phyloP scores from a whole-genome alignment of 2,797 vertebrate species.

The Amblyopsis hoosieri region DNA sequence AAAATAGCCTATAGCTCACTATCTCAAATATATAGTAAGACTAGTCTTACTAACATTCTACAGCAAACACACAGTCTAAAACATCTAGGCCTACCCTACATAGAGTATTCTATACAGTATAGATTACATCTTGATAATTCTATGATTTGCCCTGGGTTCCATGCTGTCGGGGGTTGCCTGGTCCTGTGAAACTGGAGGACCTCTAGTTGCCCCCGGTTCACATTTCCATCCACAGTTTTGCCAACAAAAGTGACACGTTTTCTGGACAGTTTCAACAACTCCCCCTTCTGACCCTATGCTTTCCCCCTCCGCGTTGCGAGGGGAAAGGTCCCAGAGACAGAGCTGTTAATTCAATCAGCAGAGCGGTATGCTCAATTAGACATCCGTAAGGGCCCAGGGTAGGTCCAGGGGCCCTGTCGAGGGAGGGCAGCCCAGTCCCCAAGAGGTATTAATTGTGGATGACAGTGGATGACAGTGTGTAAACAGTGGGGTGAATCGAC shows the following conservation, averaged over 20 bases:
- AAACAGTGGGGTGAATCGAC: slow-evolving; percentile 96
- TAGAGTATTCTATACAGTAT: no score
- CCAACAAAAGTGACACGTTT: slow-evolving; percentile 74
- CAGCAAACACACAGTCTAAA: background rate
- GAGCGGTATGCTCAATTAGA: slow-evolving; percentile 96
- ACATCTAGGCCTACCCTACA: no score
- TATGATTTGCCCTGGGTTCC: background rate
- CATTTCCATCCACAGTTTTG: slow-evolving; percentile 63
- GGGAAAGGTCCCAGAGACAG: slow-evolving; percentile 82
- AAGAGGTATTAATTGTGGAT: slow-evolving; percentile 93
- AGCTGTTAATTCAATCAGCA: slow-evolving; percentile 96
- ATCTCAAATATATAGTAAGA: background rate
- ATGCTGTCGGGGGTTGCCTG: slow-evolving; percentile 7
- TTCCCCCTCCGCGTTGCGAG: slow-evolving; percentile 48
- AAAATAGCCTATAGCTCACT: background rate
- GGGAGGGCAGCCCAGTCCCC: slow-evolving; percentile 78
- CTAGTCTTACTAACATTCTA: background rate
- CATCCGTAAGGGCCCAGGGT: slow-evolving; percentile 93
- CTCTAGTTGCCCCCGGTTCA: slow-evolving; percentile 76
- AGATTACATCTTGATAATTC: no score
- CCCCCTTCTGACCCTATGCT: slow-evolving; percentile 59
- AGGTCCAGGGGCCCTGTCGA: slow-evolving; percentile 84
- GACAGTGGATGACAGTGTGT: slow-evolving; percentile 99
- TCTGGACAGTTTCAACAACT: slow-evolving; percentile 70
- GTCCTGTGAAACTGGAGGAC: slow-evolving; percentile 53